phyloP scores from a whole-genome alignment of 2,113 vertebrate species.

The Genyomyrus donnyi region DNA sequence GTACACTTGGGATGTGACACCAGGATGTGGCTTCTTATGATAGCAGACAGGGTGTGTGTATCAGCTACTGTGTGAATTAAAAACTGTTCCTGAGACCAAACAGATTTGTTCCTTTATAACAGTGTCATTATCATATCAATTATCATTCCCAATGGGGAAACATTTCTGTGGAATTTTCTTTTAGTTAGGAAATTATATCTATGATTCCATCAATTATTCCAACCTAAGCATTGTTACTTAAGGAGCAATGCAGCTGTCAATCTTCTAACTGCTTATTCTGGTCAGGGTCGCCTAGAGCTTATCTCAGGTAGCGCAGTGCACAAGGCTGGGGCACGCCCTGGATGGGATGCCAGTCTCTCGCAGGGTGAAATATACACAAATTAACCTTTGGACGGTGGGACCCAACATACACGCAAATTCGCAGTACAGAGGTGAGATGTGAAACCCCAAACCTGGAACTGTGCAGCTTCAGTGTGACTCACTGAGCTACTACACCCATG shows the following conservation, averaged over 20 bases:
- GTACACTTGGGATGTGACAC: neutral
- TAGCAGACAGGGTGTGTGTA: slow-evolving; percentile 12
- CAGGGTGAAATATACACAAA: neutral
- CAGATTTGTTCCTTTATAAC: slow-evolving; percentile 9
- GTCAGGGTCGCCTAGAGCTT: neutral
- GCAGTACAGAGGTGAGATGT: neutral
- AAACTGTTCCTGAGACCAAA: slow-evolving; percentile 31
- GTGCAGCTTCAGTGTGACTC: neutral
- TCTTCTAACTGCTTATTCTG: neutral
- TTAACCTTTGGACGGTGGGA: neutral
- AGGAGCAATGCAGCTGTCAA: neutral
- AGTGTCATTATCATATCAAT: no score
- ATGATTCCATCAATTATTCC: neutral
- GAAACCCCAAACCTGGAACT: neutral
- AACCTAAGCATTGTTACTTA: neutral
- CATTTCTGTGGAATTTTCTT: neutral
- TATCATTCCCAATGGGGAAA: neutral
- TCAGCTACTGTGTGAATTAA: slow-evolving; percentile 14
- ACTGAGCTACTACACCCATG: neutral
- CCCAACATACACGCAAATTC: neutral
- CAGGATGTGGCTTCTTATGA: neutral
- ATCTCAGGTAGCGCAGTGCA: neutral
- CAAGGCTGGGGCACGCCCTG: neutral
- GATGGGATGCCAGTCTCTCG: neutral
- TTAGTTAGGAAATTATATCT: neutral